Base-by-base conservation (phyloP, 2,797 vertebrate species). In the Vespertilio murinus region DNA sequence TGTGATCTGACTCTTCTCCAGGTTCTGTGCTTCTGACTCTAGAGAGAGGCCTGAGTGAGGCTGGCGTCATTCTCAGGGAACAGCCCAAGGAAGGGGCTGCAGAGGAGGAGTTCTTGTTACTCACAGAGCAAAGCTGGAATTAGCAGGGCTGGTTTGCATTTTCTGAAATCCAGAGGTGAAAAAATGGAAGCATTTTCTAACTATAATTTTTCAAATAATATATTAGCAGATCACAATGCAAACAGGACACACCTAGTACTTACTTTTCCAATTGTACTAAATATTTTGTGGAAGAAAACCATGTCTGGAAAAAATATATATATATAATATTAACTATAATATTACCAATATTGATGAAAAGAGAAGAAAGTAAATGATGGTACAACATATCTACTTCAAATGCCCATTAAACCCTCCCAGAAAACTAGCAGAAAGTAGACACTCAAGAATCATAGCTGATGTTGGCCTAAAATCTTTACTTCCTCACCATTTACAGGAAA, bases 401-500 rank as follows among this genome's bases (percentile, higher is more conserved):
- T 79, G 90, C 89, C 71, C 52, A 94, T 11, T 78, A 56, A 85
- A 65, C 1, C 11, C 33, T 96, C 95, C 42, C 90, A 96, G 96
- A 96, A 96, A 96, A 90, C 35, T 79, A 95, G 74, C 73, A 95
- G 94, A 95, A 97, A 97, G 88, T 94, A 97, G 83, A 80, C 45
- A 82, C 77, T 79, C 0, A 4, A 94, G 65, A 93, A 88, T 84
- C 49, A 38, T 59, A 95, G 94, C 82, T 84, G 88, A 93, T 77
- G 28, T 82, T 89, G 82, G 85, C 69, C 71, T 95, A 88, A 96
- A 96, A 95, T 93, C 38, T 88, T 95, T 95, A 18, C 45, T 90
- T 95, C 67, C 89, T 90, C 52, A 65, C 65, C 59, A 90, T 93
- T 96, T 96, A 92, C 93, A 93, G 88, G 95, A 97, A 97, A 97